These are phyloP conservation scores for Enteromius unitaeniatus DNA, from an alignment of 2,797 vertebrate genomes.

Conservation along the genomic window DNA sequence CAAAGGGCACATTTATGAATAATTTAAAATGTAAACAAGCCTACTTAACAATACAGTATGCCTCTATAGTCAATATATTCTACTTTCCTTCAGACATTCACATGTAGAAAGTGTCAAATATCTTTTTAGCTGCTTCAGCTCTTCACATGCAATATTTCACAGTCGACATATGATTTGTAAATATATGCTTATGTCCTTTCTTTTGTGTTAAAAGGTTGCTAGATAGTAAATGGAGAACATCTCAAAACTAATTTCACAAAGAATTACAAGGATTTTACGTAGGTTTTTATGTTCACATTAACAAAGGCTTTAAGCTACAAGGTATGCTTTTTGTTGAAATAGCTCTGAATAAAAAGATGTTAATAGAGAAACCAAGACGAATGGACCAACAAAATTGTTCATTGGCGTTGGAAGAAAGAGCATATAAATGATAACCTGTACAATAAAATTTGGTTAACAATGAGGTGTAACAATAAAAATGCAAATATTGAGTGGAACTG, in stretches of 20 bases:
- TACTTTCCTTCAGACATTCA: neutral
- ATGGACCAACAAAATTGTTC: neutral
- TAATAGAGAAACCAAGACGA: neutral
- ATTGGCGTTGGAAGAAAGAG: neutral
- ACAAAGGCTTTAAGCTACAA: neutral
- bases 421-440: neutral
- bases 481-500: neutral
- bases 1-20: conserved; percentile 23
- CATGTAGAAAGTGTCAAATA: neutral
- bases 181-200: neutral
- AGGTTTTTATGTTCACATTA: neutral
- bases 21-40: conserved; percentile 20
- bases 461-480: conserved; percentile 1
- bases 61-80: neutral
- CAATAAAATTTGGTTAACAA: neutral
- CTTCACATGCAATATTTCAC: neutral
- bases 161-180: neutral
- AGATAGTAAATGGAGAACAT: neutral
- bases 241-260: neutral
- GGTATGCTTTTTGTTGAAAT: neutral
- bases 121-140: neutral
- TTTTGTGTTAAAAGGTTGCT: neutral
- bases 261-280: neutral
- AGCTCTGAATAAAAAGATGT: neutral
- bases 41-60: neutral